These are phyloP conservation scores for Nudaria mundana DNA, from an alignment of 2,888 invertebrate genomes.

Conservation along the genomic window DNA sequence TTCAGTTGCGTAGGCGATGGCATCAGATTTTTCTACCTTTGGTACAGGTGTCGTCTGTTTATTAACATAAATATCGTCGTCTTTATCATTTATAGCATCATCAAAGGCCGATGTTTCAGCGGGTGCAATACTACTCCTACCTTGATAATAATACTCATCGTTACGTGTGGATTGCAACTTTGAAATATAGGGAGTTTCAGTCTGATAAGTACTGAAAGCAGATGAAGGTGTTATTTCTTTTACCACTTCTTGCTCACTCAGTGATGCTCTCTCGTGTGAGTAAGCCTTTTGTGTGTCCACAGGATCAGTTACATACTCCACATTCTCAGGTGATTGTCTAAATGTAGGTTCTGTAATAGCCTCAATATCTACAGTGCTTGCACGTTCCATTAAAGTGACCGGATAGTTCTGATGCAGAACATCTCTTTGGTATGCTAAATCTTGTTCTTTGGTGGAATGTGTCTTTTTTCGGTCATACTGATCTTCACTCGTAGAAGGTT, in stretches of 20 bases:
- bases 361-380: slow-evolving; percentile 72
- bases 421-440: slow-evolving; percentile 83
- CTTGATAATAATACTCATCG: slow-evolving; percentile 51
- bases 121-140: slow-evolving; percentile 52
- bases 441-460: slow-evolving; percentile 52
- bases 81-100: slow-evolving; percentile 43
- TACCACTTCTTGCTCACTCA: slow-evolving; percentile 50
- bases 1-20: slow-evolving; percentile 49
- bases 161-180: slow-evolving; percentile 42
- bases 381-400: slow-evolving; percentile 75
- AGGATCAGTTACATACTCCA: slow-evolving; percentile 38
- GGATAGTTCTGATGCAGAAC: slow-evolving; percentile 84
- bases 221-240: slow-evolving; percentile 41
- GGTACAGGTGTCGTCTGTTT: slow-evolving; percentile 48
- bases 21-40: slow-evolving; percentile 36
- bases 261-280: slow-evolving; percentile 59
- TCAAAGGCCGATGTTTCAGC: slow-evolving; percentile 45
- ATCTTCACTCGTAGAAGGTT: slow-evolving; percentile 63
- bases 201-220: slow-evolving; percentile 45
- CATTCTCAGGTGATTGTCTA: slow-evolving; percentile 44
- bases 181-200: slow-evolving; percentile 50
- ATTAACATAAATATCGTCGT: slow-evolving; percentile 43
- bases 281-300: slow-evolving; percentile 71
- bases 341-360: slow-evolving; percentile 66
- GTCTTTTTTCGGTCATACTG: slow-evolving; percentile 50